Conservation (phyloP, 2,888 invertebrate genomes). For the Drosophila buzzatii region DNA sequence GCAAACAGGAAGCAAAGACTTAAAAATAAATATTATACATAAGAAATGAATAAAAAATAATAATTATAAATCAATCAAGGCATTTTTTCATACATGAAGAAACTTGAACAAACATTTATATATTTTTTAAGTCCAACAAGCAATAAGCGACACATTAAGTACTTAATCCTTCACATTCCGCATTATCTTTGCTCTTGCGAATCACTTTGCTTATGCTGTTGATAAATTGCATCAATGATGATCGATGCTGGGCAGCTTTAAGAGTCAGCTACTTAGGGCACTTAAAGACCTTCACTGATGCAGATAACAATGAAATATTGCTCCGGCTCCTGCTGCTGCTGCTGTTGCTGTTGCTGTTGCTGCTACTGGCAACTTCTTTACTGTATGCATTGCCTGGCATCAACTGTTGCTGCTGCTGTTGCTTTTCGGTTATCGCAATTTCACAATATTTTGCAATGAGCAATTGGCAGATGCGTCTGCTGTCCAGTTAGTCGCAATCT, state of each 20-base stretch:
- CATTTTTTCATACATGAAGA: neutral
- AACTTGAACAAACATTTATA: neutral
- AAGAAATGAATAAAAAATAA: neutral
- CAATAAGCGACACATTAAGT: neutral
- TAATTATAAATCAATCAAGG: neutral
- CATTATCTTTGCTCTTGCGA: slow-evolving; percentile 4
- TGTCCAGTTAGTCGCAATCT: slow-evolving; percentile 31
- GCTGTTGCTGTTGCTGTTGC: slow-evolving; percentile 7
- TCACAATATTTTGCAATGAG: slow-evolving; percentile 48
- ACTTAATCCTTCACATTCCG: neutral
- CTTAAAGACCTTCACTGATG: slow-evolving; percentile 48
- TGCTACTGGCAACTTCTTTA: slow-evolving; percentile 6
- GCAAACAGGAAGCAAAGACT: neutral
- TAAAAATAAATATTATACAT: neutral
- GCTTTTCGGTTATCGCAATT: slow-evolving; percentile 21
- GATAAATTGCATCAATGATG: slow-evolving; percentile 62
- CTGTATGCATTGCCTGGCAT: slow-evolving; percentile 3
- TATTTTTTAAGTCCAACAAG: neutral
- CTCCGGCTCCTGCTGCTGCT: slow-evolving; percentile 15
- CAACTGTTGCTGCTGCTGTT: slow-evolving; percentile 4
- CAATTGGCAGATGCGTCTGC: slow-evolving; percentile 40
- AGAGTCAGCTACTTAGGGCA: slow-evolving; percentile 56
- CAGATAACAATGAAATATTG: slow-evolving; percentile 72
- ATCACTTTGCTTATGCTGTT: slow-evolving; percentile 31
- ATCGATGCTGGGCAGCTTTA: slow-evolving; percentile 57